Evolutionary conservation across 1,140 invertebrate species (phyloP).

Genomic region (Thaumatotibia leucotreta): DNA sequence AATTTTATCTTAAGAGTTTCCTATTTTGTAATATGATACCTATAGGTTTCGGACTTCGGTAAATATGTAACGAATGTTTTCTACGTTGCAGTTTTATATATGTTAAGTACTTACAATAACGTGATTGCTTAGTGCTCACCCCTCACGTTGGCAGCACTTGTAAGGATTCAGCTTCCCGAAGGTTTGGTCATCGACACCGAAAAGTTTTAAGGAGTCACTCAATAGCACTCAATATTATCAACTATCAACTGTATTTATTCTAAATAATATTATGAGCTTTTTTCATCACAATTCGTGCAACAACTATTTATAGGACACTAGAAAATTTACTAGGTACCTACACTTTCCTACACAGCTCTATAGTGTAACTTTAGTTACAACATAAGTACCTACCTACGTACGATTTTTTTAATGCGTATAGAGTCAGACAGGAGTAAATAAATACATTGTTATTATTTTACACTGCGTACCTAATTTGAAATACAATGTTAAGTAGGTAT

Average conservation of each 20-base stretch:
- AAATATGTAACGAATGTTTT: neutral
- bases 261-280: neutral
- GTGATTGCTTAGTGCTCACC: constrained; percentile 51
- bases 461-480: too few relatives aligned
- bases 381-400: too few relatives aligned
- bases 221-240: constrained; percentile 34
- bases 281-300: too few relatives aligned
- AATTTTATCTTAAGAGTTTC: too few relatives aligned
- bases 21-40: neutral
- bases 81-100: neutral
- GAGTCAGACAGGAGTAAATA: too few relatives aligned
- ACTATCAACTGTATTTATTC: neutral
- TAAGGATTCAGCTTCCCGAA: constrained; percentile 69
- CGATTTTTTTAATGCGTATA: too few relatives aligned
- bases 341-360: too few relatives aligned
- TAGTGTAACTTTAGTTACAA: too few relatives aligned
- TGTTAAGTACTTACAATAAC: constrained; percentile 42
- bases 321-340: too few relatives aligned
- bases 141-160: constrained; percentile 46
- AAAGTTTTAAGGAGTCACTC: constrained; percentile 29
- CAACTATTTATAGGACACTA: too few relatives aligned
- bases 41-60: neutral
- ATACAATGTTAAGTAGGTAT: too few relatives aligned
- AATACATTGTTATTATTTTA: too few relatives aligned
- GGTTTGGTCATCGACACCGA: constrained; percentile 66